phyloP scores from a whole-genome alignment of 2,113 vertebrate genomes.

The Cariama cristata region DNA sequence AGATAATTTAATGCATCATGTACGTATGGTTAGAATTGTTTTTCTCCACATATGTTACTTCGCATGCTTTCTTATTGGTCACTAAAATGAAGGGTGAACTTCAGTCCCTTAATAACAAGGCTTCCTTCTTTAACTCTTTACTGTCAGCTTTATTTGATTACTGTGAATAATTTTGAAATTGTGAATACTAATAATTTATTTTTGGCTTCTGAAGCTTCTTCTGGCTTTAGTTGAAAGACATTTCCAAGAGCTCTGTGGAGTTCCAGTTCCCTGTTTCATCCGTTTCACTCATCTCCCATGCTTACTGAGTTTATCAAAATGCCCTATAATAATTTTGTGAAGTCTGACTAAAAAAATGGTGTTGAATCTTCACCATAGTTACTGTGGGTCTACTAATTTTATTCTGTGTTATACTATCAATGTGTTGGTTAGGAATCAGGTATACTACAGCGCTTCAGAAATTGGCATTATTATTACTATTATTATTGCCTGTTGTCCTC shows the following conservation, averaged over 20 bases:
- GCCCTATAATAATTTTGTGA: neutral
- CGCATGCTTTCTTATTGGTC: neutral
- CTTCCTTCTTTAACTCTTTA: neutral
- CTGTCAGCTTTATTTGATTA: neutral
- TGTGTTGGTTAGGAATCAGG: neutral
- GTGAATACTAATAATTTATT: neutral
- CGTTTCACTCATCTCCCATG: neutral
- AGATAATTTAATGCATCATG: neutral
- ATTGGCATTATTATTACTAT: neutral
- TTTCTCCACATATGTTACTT: neutral
- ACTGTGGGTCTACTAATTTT: neutral
- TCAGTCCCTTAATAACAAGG: neutral
- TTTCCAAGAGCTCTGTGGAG: neutral
- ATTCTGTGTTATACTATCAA: neutral
- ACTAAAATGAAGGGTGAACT: neutral
- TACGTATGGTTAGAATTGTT: neutral
- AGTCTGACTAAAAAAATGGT: neutral
- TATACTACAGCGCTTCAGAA: neutral
- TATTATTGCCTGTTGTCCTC: neutral
- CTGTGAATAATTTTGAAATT: neutral
- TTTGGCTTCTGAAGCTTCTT: neutral
- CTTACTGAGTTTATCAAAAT: neutral
- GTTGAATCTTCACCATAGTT: neutral
- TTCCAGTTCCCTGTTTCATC: neutral
- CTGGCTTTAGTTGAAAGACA: neutral